Evolutionary conservation across 1,140 invertebrate genomes (phyloP), one percentile per base, ranked within the genome.

Genomic region (Ditylenchus dipsaci): DNA sequence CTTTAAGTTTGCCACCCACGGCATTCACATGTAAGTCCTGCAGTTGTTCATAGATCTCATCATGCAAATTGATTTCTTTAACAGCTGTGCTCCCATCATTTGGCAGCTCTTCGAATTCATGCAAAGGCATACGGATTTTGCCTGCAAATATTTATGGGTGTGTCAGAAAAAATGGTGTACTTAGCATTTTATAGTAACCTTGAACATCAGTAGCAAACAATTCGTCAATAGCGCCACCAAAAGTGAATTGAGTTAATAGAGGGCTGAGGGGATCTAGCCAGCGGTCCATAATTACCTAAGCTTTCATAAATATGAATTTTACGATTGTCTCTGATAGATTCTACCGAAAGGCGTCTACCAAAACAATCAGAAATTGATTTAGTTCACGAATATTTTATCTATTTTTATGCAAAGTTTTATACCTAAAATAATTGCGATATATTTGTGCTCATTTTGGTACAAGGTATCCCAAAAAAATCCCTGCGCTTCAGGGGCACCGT

Each of bases 201-300:
- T 72, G 33, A 17, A 67, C 70, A 49, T 87, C 86, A 57, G 91
- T 89, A 33, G 88, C 88, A 85, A 90, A 93, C 72, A 91, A 88
- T 86, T 92, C 91, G 86, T 95, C 95, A 75, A 98, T 92, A 13
- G 97, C 85, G 19, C 94, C 95, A 85, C 97, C 94, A 82, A 97
- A 98, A 0, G 94, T 97, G 19, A 97, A 87, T 79, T 98, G 95
- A 0, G 92, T 95, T 0, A 91, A 88, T 69, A 98, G 84, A 1
- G 93, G 91, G 38, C 91, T 91, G 7, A 97, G 87, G 60, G 95
- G 88, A 86, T 99, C 95, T 17, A 96, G 88, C 61, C 88, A 89
- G 38, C 95, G 86, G 85, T 96, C 93, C 0, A 96, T 83, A 17
- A 96, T 81, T 11, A 38, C 33, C 33, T 38, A 38, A 38, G n/a